Conservation (phyloP, 2,797 vertebrate species). For the Eulemur mongoz region DNA sequence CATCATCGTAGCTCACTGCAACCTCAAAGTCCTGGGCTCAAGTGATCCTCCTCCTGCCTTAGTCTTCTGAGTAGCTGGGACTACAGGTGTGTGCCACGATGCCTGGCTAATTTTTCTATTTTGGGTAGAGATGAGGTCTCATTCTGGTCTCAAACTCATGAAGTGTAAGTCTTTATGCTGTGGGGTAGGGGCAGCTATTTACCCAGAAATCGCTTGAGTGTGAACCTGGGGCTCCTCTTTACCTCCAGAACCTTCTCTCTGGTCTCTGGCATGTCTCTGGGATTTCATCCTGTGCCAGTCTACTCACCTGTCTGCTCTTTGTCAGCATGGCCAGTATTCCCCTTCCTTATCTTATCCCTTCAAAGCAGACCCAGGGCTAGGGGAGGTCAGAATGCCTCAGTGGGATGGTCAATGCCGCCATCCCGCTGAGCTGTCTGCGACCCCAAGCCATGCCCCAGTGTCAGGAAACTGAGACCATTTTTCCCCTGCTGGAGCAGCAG, state of each 20-base stretch:
- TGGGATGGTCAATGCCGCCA: not conserved
- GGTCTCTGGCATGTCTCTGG: not conserved
- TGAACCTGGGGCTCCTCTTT: not conserved
- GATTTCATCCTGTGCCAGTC: not conserved
- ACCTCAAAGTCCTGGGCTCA: too few species aligned
- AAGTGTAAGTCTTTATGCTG: not conserved
- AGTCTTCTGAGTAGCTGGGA: too few species aligned
- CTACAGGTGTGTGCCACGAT: too few species aligned
- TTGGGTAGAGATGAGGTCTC: too few species aligned
- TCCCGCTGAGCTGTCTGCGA: not conserved
- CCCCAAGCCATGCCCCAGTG: not conserved
- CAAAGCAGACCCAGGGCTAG: not conserved
- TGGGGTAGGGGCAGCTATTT: not conserved
- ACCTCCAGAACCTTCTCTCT: not conserved
- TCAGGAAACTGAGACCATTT: not conserved
- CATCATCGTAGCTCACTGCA: too few species aligned
- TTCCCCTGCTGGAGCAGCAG: not conserved
- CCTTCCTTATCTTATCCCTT: not conserved
- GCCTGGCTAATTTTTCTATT: too few species aligned
- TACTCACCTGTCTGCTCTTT: not conserved
- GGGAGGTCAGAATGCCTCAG: not conserved
- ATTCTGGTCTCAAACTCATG: too few species aligned
- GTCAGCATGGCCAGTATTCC: not conserved
- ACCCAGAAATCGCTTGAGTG: not conserved
- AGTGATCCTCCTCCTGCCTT: too few species aligned